Percentiles rank a stretch among this genome's conserved stretches.
Conservation (phyloP, 2,113 vertebrate genomes). For the Bothrops jararaca region DNA sequence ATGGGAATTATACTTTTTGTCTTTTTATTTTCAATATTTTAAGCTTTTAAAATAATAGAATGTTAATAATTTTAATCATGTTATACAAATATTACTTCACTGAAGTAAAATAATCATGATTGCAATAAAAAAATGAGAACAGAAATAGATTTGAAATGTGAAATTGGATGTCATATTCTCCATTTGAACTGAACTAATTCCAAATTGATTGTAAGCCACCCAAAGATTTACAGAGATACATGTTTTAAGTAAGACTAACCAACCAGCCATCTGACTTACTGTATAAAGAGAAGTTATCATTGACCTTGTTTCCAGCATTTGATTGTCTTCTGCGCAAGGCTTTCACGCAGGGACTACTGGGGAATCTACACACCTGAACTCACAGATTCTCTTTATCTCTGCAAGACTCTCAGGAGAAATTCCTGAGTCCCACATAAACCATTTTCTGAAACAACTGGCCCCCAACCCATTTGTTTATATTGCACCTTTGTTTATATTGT, state of each 20-base stretch:
- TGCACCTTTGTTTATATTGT: not conserved
- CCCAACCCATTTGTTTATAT: not conserved
- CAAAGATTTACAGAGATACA: not conserved
- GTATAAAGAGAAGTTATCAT: not conserved
- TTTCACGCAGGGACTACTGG: not conserved
- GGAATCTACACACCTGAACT: not conserved
- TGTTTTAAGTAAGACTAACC: not conserved
- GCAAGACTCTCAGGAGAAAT: not conserved
- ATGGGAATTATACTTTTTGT: not conserved
- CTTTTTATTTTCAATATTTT: not conserved
- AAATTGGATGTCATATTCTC: not conserved
- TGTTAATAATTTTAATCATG: not conserved
- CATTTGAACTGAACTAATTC: not conserved
- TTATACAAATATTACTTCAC: not conserved
- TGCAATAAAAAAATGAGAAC: not conserved
- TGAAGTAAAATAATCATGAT: not conserved
- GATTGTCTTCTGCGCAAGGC: not conserved
- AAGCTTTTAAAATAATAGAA: not conserved
- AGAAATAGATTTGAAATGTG: not conserved
- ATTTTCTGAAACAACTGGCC: not conserved
- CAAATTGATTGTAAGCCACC: not conserved
- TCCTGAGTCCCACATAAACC: not conserved
- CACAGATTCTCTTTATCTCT: not conserved
- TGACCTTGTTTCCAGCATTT: not conserved
- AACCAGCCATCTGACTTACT: not conserved